Conservation (phyloP, 2,113 vertebrate genomes). For the Oncorhynchus mykiss region DNA sequence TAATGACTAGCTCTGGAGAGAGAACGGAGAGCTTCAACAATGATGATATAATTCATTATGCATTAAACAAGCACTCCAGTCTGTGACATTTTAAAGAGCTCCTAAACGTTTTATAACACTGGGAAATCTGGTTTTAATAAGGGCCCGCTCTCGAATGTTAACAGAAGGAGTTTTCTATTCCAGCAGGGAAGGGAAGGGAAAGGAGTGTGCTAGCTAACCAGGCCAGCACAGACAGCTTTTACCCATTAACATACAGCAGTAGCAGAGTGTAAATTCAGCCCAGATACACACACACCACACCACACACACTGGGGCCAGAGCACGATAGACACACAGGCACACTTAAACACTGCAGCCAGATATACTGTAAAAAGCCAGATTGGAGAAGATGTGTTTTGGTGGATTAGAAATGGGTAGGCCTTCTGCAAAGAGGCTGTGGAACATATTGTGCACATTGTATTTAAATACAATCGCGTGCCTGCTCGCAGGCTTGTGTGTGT, state of each 20-base stretch:
- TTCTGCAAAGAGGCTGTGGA: background rate
- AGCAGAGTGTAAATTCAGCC: conserved; percentile 88
- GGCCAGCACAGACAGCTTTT: conserved; percentile 90
- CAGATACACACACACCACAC: conserved; percentile 70
- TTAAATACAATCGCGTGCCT: background rate
- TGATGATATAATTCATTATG: conserved; percentile 96
- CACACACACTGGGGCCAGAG: conserved; percentile 39
- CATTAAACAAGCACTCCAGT: conserved; percentile 93
- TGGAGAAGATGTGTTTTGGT: too few species aligned
- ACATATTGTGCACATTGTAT: background rate
- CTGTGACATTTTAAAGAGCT: conserved; percentile 99
- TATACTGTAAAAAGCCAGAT: too few species aligned
- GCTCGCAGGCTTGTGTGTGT: too few species aligned
- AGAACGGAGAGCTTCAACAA: conserved; percentile 75
- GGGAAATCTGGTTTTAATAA: conserved; percentile 99
- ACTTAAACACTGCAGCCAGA: conserved; percentile 13
- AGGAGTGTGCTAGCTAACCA: conserved; percentile 66
- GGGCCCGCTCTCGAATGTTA: conserved; percentile 82
- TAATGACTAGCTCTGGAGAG: conserved; percentile 94
- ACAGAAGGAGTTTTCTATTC: conserved; percentile 87
- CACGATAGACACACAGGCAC: conserved; percentile 47
- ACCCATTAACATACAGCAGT: conserved; percentile 98
- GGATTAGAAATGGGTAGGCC: too few species aligned
- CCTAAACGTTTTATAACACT: conserved; percentile 98
- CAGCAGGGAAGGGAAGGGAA: conserved; percentile 67